These are phyloP conservation scores for Prionailurus viverrinus DNA, from an alignment of 2,113 vertebrate species.

Conservation along the genomic window DNA sequence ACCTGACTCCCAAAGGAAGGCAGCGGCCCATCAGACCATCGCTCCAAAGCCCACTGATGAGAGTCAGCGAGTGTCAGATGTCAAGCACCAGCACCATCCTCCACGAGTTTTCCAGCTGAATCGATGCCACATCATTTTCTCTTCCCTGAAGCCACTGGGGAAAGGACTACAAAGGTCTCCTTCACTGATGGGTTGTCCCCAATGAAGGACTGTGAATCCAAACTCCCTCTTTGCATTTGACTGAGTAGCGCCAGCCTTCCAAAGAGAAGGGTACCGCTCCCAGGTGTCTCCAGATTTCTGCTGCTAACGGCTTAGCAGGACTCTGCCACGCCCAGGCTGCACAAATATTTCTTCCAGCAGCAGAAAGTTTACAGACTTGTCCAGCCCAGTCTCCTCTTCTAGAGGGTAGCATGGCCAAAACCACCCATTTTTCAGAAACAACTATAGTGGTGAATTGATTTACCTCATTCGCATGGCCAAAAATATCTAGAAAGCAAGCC, in stretches of 20 bases:
- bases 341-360: not conserved
- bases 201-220: not conserved
- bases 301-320: not conserved
- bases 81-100: too few species aligned
- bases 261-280: not conserved
- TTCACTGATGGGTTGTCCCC: not conserved
- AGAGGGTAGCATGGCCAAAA: not conserved
- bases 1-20: not conserved
- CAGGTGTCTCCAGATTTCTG: not conserved
- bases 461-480: slow-evolving; percentile 60
- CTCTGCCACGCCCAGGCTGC: not conserved
- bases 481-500: slow-evolving; percentile 58
- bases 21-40: too few species aligned
- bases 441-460: slow-evolving; percentile 25
- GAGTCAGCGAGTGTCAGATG: not conserved
- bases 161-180: not conserved
- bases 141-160: not conserved
- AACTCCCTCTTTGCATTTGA: not conserved
- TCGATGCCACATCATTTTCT: not conserved
- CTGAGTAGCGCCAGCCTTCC: not conserved
- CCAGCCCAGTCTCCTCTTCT: not conserved
- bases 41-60: not conserved
- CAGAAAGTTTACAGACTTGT: not conserved
- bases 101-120: not conserved
- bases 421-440: slow-evolving; percentile 21